Percentiles rank a stretch among this genome's conserved stretches.
These are phyloP conservation scores for Rosalia funebris DNA, from an alignment of 2,888 invertebrate genomes.

Conservation along the genomic window DNA sequence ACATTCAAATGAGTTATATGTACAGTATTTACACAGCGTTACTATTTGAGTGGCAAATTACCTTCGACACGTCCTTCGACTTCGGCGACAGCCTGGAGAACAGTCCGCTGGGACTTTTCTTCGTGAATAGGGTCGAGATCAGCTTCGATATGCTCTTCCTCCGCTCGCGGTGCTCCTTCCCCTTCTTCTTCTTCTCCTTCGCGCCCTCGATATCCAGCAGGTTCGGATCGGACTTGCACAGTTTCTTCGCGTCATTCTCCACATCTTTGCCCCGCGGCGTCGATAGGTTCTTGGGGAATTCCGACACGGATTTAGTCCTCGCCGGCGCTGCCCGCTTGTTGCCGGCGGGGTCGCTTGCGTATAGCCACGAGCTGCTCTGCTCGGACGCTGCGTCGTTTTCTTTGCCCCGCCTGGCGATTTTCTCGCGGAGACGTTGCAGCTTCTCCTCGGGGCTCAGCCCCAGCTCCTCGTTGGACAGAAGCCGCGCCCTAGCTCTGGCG, in stretches of 20 bases:
- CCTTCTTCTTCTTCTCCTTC: constrained; percentile 63
- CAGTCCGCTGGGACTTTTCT: constrained; percentile 68
- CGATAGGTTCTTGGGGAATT: constrained; percentile 45
- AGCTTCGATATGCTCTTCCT: constrained; percentile 86
- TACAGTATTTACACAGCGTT: constrained; percentile 2
- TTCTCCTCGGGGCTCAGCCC: constrained; percentile 78
- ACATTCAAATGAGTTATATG: constrained; percentile 8
- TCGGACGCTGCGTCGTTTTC: constrained; percentile 53
- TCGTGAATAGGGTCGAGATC: constrained; percentile 83
- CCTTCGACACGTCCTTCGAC: constrained; percentile 73
- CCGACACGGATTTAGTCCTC: constrained; percentile 58
- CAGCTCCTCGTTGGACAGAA: constrained; percentile 78
- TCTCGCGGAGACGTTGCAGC: constrained; percentile 67
- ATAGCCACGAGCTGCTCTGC: constrained; percentile 53
- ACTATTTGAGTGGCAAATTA: constrained; percentile 53
- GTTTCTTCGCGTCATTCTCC: constrained; percentile 43
- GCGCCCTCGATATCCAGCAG: constrained; percentile 52
- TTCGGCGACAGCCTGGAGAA: constrained; percentile 72
- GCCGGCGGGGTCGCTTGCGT: constrained; percentile 57
- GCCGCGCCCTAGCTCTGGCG: constrained; percentile 70
- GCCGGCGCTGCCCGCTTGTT: constrained; percentile 46
- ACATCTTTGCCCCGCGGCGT: constrained; percentile 22
- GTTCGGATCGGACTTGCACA: constrained; percentile 63
- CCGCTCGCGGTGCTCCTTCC: constrained; percentile 75
- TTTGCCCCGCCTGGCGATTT: constrained; percentile 51